Evolutionary conservation across 1,140 invertebrate genomes (phyloP).

Genomic region (Xylocopa sonorina): DNA sequence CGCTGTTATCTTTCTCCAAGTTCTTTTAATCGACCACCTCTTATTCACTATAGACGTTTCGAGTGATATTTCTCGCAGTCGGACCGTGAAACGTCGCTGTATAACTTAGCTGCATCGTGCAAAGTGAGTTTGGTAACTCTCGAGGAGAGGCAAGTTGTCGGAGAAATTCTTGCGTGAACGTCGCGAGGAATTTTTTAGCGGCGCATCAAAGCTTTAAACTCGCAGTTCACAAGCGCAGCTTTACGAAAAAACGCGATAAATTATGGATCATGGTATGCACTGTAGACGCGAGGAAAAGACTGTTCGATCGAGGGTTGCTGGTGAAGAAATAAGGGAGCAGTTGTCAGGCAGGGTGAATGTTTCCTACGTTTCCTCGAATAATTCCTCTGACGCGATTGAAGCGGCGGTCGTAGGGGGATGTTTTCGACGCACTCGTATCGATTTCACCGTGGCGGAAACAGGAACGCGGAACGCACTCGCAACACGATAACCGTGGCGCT

Average conservation of each 20-base stretch:
- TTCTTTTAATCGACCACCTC: no score
- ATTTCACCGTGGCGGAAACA: background rate
- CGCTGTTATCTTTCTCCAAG: background rate
- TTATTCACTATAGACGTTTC: no score
- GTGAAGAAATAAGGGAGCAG: background rate
- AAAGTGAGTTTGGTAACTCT: background rate
- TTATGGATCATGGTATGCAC: background rate
- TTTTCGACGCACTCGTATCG: background rate
- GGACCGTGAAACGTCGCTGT: no score
- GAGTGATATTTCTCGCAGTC: no score
- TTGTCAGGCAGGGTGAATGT: background rate
- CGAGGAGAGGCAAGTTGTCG: background rate
- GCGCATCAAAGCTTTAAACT: background rate
- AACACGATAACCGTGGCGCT: conserved; percentile 9
- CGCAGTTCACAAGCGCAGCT: background rate
- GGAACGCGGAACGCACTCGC: conserved; percentile 15
- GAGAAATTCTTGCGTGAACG: background rate
- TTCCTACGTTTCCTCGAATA: background rate
- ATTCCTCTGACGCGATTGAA: background rate
- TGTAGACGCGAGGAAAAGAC: background rate
- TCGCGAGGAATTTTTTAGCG: background rate
- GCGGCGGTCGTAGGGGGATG: background rate
- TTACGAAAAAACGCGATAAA: background rate
- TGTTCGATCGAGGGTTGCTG: background rate
- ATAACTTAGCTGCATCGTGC: no score